A percentile compares a stretch with the other conserved stretches of the same genome.
These are phyloP conservation scores for Microctonus aethiopoides DNA, from an alignment of 2,888 invertebrate genomes.

Conservation along the genomic window DNA sequence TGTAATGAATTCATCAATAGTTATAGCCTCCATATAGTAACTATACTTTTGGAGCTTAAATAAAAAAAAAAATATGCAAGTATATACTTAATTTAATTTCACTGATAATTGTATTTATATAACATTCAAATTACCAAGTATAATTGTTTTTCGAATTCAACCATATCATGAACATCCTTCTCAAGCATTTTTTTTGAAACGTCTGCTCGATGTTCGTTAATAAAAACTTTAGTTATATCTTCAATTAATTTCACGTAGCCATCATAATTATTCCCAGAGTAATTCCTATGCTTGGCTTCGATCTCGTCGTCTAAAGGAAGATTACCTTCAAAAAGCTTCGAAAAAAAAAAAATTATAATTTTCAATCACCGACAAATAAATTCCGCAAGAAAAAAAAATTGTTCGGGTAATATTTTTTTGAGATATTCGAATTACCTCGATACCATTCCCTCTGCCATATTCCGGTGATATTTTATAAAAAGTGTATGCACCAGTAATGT, in stretches of 20 bases:
- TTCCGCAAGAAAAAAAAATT: not conserved
- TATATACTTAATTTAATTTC: no score
- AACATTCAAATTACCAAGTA: constrained; percentile 33
- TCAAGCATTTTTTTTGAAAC: constrained; percentile 39
- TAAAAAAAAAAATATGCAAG: no score
- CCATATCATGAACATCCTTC: constrained; percentile 43
- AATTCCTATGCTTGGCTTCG: constrained; percentile 30
- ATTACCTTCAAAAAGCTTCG: constrained; percentile 16
- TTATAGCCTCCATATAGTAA: not conserved
- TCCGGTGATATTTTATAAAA: constrained; percentile 23
- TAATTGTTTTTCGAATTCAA: constrained; percentile 44
- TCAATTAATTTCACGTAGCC: constrained; percentile 38
- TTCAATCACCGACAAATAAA: not conserved
- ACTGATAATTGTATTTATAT: no score
- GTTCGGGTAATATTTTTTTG: not conserved
- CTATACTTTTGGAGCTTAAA: not conserved
- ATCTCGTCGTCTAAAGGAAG: constrained; percentile 26
- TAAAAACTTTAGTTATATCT: constrained; percentile 37
- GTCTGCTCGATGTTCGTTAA: constrained; percentile 37
- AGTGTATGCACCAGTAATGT: constrained; percentile 35
- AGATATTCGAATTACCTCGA: not conserved
- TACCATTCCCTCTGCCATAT: not conserved
- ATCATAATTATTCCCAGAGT: constrained; percentile 33
- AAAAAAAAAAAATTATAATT: not conserved
- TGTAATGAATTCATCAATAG: constrained; percentile 10